A percentile compares a stretch with the other conserved stretches of the same genome.
Evolutionary conservation across 2,797 vertebrate genomes (phyloP).

Genomic region (Sarcoramphus papa): DNA sequence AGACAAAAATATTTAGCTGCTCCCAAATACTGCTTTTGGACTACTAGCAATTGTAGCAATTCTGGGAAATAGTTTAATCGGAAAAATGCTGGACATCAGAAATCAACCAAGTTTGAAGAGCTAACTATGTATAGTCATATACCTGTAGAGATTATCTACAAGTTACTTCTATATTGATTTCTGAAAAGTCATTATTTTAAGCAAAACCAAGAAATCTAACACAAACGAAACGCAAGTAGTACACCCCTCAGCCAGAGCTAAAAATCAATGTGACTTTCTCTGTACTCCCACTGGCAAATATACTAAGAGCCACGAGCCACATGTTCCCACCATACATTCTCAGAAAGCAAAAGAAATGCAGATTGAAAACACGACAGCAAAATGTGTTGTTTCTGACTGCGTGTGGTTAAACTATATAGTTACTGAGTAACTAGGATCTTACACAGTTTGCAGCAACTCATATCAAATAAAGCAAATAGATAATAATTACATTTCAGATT

Average conservation of each 20-base stretch:
- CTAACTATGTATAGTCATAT: background rate
- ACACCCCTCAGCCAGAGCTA: background rate
- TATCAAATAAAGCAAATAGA: background rate
- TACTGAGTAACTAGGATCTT: background rate
- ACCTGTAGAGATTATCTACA: background rate
- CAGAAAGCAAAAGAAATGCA: background rate
- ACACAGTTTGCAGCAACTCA: background rate
- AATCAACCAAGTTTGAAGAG: background rate
- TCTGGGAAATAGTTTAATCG: background rate
- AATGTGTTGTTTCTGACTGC: background rate
- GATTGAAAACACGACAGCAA: background rate
- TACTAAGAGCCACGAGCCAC: background rate
- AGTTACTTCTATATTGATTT: background rate
- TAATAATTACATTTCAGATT: background rate
- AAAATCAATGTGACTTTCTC: background rate
- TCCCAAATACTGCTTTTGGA: background rate
- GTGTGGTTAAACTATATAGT: background rate
- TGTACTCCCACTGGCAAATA: background rate
- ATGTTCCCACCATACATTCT: background rate
- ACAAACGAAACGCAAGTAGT: background rate
- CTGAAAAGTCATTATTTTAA: background rate
- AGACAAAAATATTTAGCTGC: background rate
- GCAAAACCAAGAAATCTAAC: background rate
- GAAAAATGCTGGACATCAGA: background rate
- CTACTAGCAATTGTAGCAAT: background rate